These are phyloP conservation scores for Leuciscus waleckii DNA, from an alignment of 2,797 vertebrate genomes.

Conservation along the genomic window DNA sequence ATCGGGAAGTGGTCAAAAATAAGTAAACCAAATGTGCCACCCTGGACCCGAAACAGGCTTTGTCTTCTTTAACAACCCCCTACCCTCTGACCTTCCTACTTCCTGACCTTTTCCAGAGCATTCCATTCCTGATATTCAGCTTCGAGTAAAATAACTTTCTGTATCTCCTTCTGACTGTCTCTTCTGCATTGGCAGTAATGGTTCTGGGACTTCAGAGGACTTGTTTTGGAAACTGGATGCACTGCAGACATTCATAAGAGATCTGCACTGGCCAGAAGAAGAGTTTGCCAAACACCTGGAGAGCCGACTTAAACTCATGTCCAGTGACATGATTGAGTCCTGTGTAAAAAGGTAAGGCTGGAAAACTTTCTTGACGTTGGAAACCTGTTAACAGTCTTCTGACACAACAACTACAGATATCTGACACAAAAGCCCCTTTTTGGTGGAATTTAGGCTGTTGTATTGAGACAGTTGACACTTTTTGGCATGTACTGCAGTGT, in stretches of 20 bases:
- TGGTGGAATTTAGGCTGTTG: not conserved
- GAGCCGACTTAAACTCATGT: slow-evolving; percentile 96
- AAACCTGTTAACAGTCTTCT: not conserved
- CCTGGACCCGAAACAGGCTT: slow-evolving; percentile 60
- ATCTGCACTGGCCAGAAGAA: slow-evolving; percentile 98
- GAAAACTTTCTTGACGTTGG: not conserved
- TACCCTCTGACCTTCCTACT: slow-evolving; percentile 3
- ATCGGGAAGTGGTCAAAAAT: slow-evolving; percentile 79
- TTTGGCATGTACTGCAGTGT: not conserved
- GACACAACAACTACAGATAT: not conserved
- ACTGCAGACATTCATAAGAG: slow-evolving; percentile 97
- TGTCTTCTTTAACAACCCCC: slow-evolving; percentile 20
- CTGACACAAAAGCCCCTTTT: not conserved
- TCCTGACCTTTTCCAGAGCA: not conserved
- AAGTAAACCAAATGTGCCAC: slow-evolving; percentile 28
- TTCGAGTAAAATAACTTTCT: slow-evolving; percentile 1
- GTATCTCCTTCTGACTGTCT: slow-evolving; percentile 19
- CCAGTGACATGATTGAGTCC: slow-evolving; percentile 99
- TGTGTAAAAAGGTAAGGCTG: slow-evolving; percentile 90
- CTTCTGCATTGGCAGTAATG: slow-evolving; percentile 83
- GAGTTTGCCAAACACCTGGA: slow-evolving; percentile 98
- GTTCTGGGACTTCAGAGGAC: slow-evolving; percentile 97
- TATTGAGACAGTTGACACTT: not conserved
- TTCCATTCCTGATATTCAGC: not conserved
- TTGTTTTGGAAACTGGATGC: slow-evolving; percentile 99